A percentile compares a stretch with the other conserved stretches of the same genome.
phyloP scores from a whole-genome alignment of 2,888 invertebrate genomes.

The Idaea straminata region DNA sequence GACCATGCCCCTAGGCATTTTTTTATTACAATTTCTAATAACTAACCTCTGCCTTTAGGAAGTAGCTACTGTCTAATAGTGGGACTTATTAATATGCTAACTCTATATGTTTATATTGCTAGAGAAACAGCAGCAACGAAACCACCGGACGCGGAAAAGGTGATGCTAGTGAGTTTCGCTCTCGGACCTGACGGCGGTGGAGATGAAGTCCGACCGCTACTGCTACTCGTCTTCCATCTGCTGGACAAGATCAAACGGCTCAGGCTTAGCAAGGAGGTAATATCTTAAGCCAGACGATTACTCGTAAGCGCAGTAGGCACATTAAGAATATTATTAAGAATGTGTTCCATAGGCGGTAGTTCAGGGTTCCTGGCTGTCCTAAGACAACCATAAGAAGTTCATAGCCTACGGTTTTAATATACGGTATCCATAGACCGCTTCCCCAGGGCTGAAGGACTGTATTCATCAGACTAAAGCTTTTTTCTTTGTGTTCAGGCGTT shows the following conservation, averaged over 20 bases:
- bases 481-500: no score
- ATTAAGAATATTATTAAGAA: no score
- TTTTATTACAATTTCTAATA: neutral
- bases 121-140: conserved; percentile 84
- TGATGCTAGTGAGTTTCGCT: conserved; percentile 90
- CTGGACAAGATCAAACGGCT: conserved; percentile 95
- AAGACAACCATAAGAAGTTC: neutral
- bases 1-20: no score
- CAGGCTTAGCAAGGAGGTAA: conserved; percentile 93
- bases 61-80: no score
- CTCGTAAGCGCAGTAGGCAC: neutral
- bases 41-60: neutral
- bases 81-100: neutral
- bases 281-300: neutral
- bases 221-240: conserved; percentile 94
- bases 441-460: no score
- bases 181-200: conserved; percentile 85
- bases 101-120: neutral
- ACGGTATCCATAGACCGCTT: no score
- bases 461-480: no score
- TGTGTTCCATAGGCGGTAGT: neutral
- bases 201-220: conserved; percentile 88
- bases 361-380: neutral
- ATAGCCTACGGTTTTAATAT: no score
- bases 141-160: conserved; percentile 89